Conservation (phyloP, 1,140 invertebrate genomes). For the Tribolium castaneum region DNA sequence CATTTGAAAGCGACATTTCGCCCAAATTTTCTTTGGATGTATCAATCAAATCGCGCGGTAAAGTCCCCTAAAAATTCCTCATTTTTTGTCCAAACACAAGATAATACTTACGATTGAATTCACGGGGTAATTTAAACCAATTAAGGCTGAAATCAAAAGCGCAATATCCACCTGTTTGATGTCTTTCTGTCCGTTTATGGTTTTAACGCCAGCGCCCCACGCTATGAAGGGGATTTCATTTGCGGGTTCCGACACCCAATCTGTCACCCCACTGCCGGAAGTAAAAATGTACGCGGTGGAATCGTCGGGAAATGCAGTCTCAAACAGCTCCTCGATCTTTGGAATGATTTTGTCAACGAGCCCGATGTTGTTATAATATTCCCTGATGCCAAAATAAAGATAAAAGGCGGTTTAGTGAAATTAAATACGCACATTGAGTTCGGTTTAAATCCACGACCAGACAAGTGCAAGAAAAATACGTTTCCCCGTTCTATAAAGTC, state of each 20-base stretch:
- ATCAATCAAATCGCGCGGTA: constrained; percentile 86
- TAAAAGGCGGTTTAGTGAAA: not conserved
- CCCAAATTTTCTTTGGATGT: constrained; percentile 79
- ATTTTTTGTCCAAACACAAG: not conserved
- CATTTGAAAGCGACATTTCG: constrained; percentile 67
- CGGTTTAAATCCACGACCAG: constrained; percentile 94
- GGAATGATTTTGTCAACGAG: constrained; percentile 83
- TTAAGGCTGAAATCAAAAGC: constrained; percentile 86
- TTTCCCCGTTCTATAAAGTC: constrained; percentile 78
- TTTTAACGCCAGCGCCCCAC: constrained; percentile 90
- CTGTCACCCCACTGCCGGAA: constrained; percentile 98
- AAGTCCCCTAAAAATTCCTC: not conserved
- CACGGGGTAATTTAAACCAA: constrained; percentile 88
- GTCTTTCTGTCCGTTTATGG: constrained; percentile 64
- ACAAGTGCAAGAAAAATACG: constrained; percentile 92
- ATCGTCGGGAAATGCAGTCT: constrained; percentile 77
- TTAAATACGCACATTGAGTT: constrained; percentile 68
- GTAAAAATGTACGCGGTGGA: constrained; percentile 92
- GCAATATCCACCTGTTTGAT: constrained; percentile 91
- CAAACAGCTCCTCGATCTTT: constrained; percentile 76
- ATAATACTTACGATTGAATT: constrained; percentile 84
- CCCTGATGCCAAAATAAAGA: constrained; percentile 64
- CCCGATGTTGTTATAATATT: constrained; percentile 85
- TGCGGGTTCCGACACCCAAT: constrained; percentile 96
- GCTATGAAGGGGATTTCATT: constrained; percentile 93